Evolutionary conservation across 2,888 invertebrate species (phyloP), one percentile per base, ranked within the genome.

Genomic region (Metopia argyrocephala): DNA sequence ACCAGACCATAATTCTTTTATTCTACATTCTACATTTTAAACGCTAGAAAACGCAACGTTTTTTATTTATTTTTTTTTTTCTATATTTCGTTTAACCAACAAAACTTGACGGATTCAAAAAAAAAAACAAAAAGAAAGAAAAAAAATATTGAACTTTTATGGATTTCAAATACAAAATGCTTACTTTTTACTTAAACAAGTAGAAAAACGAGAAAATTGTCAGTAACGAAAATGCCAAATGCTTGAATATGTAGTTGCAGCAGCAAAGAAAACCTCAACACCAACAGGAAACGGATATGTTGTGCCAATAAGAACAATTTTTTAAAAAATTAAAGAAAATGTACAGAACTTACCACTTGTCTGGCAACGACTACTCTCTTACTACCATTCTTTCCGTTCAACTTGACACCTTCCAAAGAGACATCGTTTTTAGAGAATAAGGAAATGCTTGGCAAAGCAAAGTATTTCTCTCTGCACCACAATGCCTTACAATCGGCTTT

Each of bases 221-320:
- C 6, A 21, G 9, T 15, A 20, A 57, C 31, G 1, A 20, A 45
- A 23, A 54, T 31, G 28, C 9, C 48, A 28, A n/a, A 23, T 15
- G 38, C 15, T 38, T 38, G 38, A 38, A 12, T 15, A n/a, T n/a
- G n/a, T n/a, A n/a, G n/a, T n/a, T n/a, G n/a, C n/a, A 38, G 38
- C 31, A 38, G n/a, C n/a, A 38, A 38, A 66, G 64, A 62, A 79
- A 75, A 79, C 62, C 75, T 73, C 75, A 79, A 78, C 69, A 70
- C 65, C 79, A 79, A 61, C 68, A 74, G 80, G 78, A 81, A 74
- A 78, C 73, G 80, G 80, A 80, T 76, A 80, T 80, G 80, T 74
- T 74, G 31, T 69, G 80, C 69, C 80, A 78, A 80, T 78, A 64
- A n/a, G 56, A 48, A 69, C 23, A 38, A 38, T 38, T 9, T 15